Base-by-base conservation (phyloP, 2,888 invertebrate species). In the Mythimna albipuncta region DNA sequence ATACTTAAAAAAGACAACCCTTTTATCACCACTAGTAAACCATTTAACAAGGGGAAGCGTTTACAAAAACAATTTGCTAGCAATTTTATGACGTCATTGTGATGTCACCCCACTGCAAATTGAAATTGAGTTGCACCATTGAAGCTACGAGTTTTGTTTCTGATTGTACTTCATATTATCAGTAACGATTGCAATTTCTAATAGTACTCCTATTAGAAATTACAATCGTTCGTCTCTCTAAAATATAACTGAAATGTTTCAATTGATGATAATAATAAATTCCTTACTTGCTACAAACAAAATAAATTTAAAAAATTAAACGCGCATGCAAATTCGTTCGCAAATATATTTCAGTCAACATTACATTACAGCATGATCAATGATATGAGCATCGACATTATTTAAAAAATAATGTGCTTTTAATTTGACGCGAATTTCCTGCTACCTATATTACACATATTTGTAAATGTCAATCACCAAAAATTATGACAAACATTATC, bases 91-190 rank as follows among this genome's bases (percentile, higher is more conserved):
- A 89, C 82, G 87, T 84, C 91, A 94, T 94, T 94, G 93, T 93
- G 88, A 82, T 84, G 69, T 82, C 83, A 87, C 89, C 91, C 93
- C 86, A 84, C 77, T 81, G 76, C 68, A 88, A 91, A 93, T 93
- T 92, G 91, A 90, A 92, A 93, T 93, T 93, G 93, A 93, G 92
- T 93, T 93, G 93, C 90, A 90, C 91, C 84, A 91, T 93, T 93
- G 91, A 90, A 90, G 87, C 82, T 81, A 61, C 81, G 73, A 73
- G 79, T 81, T 81, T 81, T 84, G 79, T 81, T 76, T 77, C 58
- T 74, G 38, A 79, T 76, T 74, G 41, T 58, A 69, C 52, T 72
- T 63, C 61, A 55, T 47, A 69, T 57, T 52, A 68, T 66, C 59
- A 73, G 67, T 44, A 65, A 52, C 26, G 50, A 10, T 52, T 62